Percentiles rank a stretch among this genome's conserved stretches.
Conservation (phyloP, 2,888 invertebrate genomes). For the Zeuzera pyrina region DNA sequence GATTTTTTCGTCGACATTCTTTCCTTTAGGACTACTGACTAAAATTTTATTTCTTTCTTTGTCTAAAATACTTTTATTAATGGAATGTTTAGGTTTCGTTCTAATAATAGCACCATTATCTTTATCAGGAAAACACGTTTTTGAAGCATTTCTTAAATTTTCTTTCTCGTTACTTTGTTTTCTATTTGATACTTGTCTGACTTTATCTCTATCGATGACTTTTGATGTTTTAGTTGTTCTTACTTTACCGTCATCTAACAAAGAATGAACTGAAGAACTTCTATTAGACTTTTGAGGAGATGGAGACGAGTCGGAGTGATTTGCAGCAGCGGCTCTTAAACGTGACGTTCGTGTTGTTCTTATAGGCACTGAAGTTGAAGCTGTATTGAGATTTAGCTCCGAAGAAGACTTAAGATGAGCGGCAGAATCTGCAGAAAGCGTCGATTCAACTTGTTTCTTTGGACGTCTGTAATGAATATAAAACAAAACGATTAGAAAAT, state of each 20-base stretch:
- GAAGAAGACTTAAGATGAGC: constrained; percentile 60
- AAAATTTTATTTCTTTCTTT: constrained; percentile 63
- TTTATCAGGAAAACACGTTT: constrained; percentile 38
- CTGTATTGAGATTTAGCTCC: constrained; percentile 55
- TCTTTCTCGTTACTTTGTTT: constrained; percentile 54
- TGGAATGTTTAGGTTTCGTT: constrained; percentile 69
- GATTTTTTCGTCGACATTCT: constrained; percentile 40
- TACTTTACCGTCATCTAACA: constrained; percentile 48
- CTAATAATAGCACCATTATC: constrained; percentile 69
- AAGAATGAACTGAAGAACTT: constrained; percentile 58
- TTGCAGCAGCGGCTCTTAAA: constrained; percentile 77
- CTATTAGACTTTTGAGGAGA: constrained; percentile 46
- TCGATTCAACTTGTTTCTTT: constrained; percentile 35
- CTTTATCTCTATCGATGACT: constrained; percentile 60
- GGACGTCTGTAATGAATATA: constrained; percentile 47
- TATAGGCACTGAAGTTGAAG: constrained; percentile 69
- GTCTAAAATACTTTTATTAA: constrained; percentile 59
- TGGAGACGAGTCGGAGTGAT: constrained; percentile 39
- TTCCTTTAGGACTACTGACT: constrained; percentile 54
- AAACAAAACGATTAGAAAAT: not conserved
- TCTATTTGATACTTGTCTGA: constrained; percentile 27
- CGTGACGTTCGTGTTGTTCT: constrained; percentile 82
- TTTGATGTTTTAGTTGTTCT: constrained; percentile 49
- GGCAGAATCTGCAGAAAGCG: constrained; percentile 43
- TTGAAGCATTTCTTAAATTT: constrained; percentile 39